Base-by-base conservation (phyloP, 2,888 invertebrate species). In the Lycia hirtaria region DNA sequence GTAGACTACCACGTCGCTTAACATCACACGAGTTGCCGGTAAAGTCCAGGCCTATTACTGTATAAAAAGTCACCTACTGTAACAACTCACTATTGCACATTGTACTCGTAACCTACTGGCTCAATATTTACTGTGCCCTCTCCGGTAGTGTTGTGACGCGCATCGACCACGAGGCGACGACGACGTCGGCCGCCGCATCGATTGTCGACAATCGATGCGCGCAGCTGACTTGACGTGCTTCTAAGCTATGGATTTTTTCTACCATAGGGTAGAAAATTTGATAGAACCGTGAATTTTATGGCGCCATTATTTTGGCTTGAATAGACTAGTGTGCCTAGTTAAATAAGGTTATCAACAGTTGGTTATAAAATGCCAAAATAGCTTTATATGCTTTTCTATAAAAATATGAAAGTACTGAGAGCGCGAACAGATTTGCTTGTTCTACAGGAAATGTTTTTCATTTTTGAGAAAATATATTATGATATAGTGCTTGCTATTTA, bases 121-220 rank as follows among this genome's bases (percentile, higher is more conserved):
- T n/a, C 14, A 19, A n/a, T n/a, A n/a, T n/a, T n/a, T n/a, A n/a
- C n/a, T n/a, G n/a, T n/a, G n/a, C n/a, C n/a, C n/a, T n/a, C n/a
- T n/a, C n/a, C 32, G 12, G 40, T 24, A 56, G 60, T 56, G 60
- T 33, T 53, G 60, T 60, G 44, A 41, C 19, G 32, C 35, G 26
- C 49, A 62, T 64, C 62, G 64, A 65, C 54, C 55, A 26, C 41
- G 44, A 44, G 22, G 30, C 47, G 30, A 3, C 30, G 30, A n/a
- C n/a, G n/a, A n/a, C n/a, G n/a, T n/a, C n/a, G n/a, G n/a, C n/a
- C 12, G 30, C 12, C 43, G 49, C 56, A 68, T 71, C 64, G 65
- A 68, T 68, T 68, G 51, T 47, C 32, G 28, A 44, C 54, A 62
- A 71, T 71, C 70, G 65, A 67, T 65, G 57, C 41, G 7, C 47